Base-by-base conservation (phyloP, 2,113 vertebrate genomes). In the Malurus alboscapulatus region DNA sequence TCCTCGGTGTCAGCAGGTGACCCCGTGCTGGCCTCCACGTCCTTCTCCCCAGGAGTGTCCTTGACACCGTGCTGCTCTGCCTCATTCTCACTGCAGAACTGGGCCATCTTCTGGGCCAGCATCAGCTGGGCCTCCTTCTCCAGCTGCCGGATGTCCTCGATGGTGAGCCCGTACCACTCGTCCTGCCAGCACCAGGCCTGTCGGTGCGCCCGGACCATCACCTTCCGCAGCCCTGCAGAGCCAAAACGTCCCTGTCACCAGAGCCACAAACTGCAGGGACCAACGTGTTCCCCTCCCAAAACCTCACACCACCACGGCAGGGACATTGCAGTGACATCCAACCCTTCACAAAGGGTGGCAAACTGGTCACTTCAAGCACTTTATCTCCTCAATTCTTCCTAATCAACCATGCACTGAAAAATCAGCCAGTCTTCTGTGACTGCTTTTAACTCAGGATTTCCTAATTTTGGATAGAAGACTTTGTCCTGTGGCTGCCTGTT, bases 151-250 rank as follows among this genome's bases (percentile, higher is more conserved):
- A 99, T 99, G 95, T 99, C 98, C 93, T 99, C 99, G 9, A 99
- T 99, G 94, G 98, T 99, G 88, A 99, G 98, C 65, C 99, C 99
- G 0, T 98, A 99, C 99, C 99, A 99, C 58, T 99, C 99, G 1
- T 99, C 99, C 97, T 99, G 99, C 99, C 99, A 99, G 97, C 99
- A 99, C 99, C 99, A 99, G 30, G 99, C 99, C 97, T 99, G 99
- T 44, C 99, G 98, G 96, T 99, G 99, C 32, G 99, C 99, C 57
- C 99, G 97, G 34, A 99, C 98, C 99, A 99, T 99, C 84, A 99
- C 99, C 96, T 99, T 99, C 97, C 99, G 97, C 40, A 99, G 97
- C 40, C 98, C 99, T 99, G 97, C 44, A 75, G 55, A 90, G 68
- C 57, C 53, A 92, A 2, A 83, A 79, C 0, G 2, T 5, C 61